Evolutionary conservation across 2,888 invertebrate species (phyloP).

Genomic region (Zelleria hepariella): DNA sequence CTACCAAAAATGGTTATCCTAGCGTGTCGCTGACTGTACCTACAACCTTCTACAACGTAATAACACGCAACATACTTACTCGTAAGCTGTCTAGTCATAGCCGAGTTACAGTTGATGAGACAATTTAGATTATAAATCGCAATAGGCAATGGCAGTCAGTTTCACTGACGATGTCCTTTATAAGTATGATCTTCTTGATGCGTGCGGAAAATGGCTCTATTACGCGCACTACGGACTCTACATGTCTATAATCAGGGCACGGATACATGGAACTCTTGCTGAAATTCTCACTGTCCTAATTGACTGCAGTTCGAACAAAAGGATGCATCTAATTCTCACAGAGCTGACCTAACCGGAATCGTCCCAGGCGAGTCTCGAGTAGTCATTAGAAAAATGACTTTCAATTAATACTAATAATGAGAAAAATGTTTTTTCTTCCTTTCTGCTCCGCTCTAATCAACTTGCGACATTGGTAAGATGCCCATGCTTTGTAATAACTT

Average conservation of each 20-base stretch:
- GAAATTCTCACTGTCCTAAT: not conserved
- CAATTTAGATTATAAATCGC: too few species aligned
- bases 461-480: slow-evolving; percentile 47
- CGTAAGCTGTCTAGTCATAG: too few species aligned
- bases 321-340: not conserved
- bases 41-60: too few species aligned
- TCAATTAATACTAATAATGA: not conserved
- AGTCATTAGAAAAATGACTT: not conserved
- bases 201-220: not conserved
- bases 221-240: not conserved
- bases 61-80: too few species aligned
- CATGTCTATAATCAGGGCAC: not conserved
- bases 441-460: slow-evolving; percentile 4
- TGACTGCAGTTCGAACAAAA: not conserved
- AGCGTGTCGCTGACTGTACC: too few species aligned
- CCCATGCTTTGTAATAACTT: slow-evolving; percentile 40
- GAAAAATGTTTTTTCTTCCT: not conserved
- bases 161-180: not conserved
- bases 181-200: not conserved
- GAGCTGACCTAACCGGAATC: not conserved
- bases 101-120: too few species aligned
- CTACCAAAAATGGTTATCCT: too few species aligned
- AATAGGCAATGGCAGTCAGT: not conserved
- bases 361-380: not conserved
- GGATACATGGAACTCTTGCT: not conserved